Percentiles rank a stretch among this genome's conserved stretches.
Evolutionary conservation across 2,113 vertebrate genomes (phyloP).

Genomic region (Sinocyclocheilus maitianheensis): DNA sequence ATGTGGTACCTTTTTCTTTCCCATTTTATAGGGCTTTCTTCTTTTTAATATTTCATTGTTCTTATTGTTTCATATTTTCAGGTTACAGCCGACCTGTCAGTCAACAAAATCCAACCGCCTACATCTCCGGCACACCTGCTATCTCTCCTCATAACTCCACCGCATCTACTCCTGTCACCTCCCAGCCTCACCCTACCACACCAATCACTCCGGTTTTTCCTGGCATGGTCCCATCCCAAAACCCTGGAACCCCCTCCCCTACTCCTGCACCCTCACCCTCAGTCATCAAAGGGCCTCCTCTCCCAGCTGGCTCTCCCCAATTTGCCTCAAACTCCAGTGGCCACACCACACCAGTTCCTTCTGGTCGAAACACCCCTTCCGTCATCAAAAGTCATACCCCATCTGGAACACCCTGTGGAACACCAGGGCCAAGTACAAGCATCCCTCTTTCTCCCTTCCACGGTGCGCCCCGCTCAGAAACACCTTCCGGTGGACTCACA

Average conservation of each 20-base stretch:
- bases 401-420: slow-evolving; percentile 76
- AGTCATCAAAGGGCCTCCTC: slow-evolving; percentile 74
- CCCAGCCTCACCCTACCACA: slow-evolving; percentile 78
- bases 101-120: slow-evolving; percentile 77
- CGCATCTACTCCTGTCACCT: slow-evolving; percentile 80
- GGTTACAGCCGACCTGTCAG: slow-evolving; percentile 86
- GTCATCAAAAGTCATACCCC: slow-evolving; percentile 79
- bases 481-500: slow-evolving; percentile 69
- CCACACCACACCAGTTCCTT: slow-evolving; percentile 63
- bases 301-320: slow-evolving; percentile 50
- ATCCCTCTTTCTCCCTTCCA: slow-evolving; percentile 80
- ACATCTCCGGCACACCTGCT: slow-evolving; percentile 70
- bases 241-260: slow-evolving; percentile 64
- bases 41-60: neutral
- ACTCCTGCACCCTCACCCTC: slow-evolving; percentile 76
- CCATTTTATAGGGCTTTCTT: neutral
- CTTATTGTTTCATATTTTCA: slow-evolving; percentile 65
- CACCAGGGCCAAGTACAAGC: slow-evolving; percentile 73
- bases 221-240: slow-evolving; percentile 81
- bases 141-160: slow-evolving; percentile 86
- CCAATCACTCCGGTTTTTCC: slow-evolving; percentile 85
- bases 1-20: neutral
- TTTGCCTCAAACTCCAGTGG: slow-evolving; percentile 67
- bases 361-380: slow-evolving; percentile 69
- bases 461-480: slow-evolving; percentile 75